Evolutionary conservation across 1,140 invertebrate species (phyloP), one percentile per base, ranked within the genome.

Genomic region (Planococcus citri): DNA sequence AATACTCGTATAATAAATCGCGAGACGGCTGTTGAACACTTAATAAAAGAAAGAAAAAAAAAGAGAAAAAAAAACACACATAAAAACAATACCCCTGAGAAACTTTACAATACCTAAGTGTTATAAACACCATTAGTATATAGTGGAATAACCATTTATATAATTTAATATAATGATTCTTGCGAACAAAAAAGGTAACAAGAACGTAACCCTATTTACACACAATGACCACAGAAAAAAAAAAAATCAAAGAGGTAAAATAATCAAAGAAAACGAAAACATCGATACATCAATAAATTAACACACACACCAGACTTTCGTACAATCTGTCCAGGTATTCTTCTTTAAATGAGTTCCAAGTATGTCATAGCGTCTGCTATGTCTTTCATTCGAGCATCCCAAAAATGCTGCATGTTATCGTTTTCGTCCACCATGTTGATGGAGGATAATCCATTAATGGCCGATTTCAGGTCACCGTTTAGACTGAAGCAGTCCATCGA

Each of bases 291-390:
- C 6, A 37, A 37, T 37, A 37, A 37, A 37, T 37, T 37, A 37
- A 37, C 14, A 37, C 33, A 14, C 33, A 14, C n/a, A n/a, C n/a
- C n/a, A n/a, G 14, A 37, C 14, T 37, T 37, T 6, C 33, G 33
- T 37, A 37, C 6, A 37, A 37, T 37, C 33, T 37, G 6, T n/a
- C n/a, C n/a, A n/a, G n/a, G n/a, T n/a, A n/a, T n/a, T n/a, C n/a
- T n/a, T 8, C 33, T 3, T 64, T 64, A 64, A 24, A 64, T 64
- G 2, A 64, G 25, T 20, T 64, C 60, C 22, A 64, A 25, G 22
- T 64, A 64, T 10, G 60, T 64, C 60, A 64, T 64, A 2, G 60
- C 60, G 60, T 64, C 60, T 12, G 60, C 60, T 4, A 64, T 64
- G 17, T 64, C 60, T 25, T 27, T 64, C 60, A 64, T 64, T 24